Base-by-base conservation (phyloP, 2,797 vertebrate genomes). In the Eidolon dupreanum region DNA sequence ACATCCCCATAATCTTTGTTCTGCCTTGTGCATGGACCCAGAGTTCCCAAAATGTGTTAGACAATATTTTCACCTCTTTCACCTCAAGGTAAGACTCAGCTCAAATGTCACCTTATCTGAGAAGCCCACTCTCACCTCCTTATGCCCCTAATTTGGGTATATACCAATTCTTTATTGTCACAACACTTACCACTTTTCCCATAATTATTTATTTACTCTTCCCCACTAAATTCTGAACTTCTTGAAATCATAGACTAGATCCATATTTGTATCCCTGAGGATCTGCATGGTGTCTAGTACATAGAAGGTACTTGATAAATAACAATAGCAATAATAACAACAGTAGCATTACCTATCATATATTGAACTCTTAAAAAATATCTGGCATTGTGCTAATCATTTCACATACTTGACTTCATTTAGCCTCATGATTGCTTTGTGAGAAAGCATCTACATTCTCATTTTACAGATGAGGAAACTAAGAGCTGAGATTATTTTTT, bases 261-360 rank as follows among this genome's bases (percentile, higher is more conserved):
- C 13, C 49, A 41, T 6, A 15, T 61, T n/a, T 49, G 31, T 15
- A 15, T 49, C 9, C 8, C n/a, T n/a, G 8, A 51, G 24, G n/a
- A 13, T 31, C 3, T n/a, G 0, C 43, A 10, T 2, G 5, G 38
- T 41, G 11, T 20, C 22, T 6, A 9, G 28, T 20, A 17, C 46
- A n/a, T 0, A 57, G 70, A 31, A 74, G 41, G 17, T 41, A 28
- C 86, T 19, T 33, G 51, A n/a, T 36, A 8, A 41, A 28, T 5
- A 31, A 46, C 49, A 38, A 3, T 1, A 17, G 31, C 2, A 43
- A 15, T 8, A 20, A 17, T 1, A 11, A 63, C 1, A 1, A 15
- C 4, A 19, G 22, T 1, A 28, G 55, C 1, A 24, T 15, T 0
- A 3, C 33, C 33, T 53, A 6, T 13, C 43, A 20, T 6, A 7